Evolutionary conservation across 92 coral and sea anemone species (phyloP).

Genomic region (Anthopleura xanthogrammica): DNA sequence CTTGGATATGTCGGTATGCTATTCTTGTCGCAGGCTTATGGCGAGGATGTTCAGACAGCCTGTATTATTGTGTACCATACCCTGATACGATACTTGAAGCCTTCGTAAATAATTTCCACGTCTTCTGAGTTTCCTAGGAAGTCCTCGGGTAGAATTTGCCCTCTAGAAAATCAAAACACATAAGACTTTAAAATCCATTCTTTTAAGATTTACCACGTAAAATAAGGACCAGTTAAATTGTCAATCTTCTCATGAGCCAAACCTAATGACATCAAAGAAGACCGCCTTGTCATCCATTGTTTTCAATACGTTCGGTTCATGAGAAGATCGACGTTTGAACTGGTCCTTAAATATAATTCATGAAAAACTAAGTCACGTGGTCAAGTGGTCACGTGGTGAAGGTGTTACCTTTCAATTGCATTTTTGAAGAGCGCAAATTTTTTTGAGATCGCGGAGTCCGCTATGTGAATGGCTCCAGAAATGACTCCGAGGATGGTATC

Average conservation of each 20-base stretch:
- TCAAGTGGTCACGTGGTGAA: not conserved
- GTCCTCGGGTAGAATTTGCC: slow-evolving; percentile 87
- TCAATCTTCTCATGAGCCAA: too few relatives aligned
- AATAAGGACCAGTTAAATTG: too few relatives aligned
- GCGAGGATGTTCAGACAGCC: too few relatives aligned
- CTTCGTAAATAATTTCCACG: slow-evolving; percentile 93
- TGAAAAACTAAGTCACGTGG: not conserved
- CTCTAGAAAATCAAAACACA: slow-evolving; percentile 43
- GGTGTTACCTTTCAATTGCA: slow-evolving; percentile 81
- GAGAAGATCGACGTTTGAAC: too few relatives aligned
- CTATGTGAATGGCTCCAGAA: slow-evolving; percentile 93
- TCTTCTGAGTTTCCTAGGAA: slow-evolving; percentile 71
- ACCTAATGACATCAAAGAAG: too few relatives aligned
- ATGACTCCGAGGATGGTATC: slow-evolving; percentile 93
- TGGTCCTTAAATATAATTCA: too few relatives aligned
- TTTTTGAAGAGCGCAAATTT: slow-evolving; percentile 78
- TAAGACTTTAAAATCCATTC: not conserved
- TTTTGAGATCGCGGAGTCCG: slow-evolving; percentile 84
- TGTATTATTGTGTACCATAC: slow-evolving; percentile 8
- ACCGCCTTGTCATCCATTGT: too few relatives aligned
- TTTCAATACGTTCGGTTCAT: too few relatives aligned
- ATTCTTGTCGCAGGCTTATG: too few relatives aligned
- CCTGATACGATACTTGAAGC: slow-evolving; percentile 78
- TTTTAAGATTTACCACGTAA: not conserved
- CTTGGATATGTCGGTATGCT: too few relatives aligned